Conservation (phyloP, 1,140 invertebrate genomes). For the Mycetomoellerius zeteki region DNA sequence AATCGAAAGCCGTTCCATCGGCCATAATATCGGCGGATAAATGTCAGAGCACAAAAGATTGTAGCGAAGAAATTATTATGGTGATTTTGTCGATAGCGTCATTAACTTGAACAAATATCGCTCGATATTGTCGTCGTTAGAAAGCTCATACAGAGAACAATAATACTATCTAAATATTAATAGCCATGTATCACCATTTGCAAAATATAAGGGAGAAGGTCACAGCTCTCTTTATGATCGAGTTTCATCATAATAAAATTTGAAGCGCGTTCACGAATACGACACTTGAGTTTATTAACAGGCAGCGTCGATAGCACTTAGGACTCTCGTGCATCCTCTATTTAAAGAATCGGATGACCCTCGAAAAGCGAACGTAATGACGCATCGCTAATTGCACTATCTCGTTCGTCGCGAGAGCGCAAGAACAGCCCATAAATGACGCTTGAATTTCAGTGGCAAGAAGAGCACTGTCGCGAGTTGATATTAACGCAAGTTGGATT, state of each 20-base stretch:
- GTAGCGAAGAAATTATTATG: slow-evolving; percentile 32
- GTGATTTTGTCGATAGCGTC: background rate
- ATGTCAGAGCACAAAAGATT: background rate
- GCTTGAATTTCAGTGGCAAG: slow-evolving; percentile 40
- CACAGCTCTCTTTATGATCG: background rate
- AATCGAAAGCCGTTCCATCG: slow-evolving; percentile 45
- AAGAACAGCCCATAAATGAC: slow-evolving; percentile 24
- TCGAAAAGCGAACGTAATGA: slow-evolving; percentile 53
- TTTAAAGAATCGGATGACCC: slow-evolving; percentile 54
- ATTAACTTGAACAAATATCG: background rate
- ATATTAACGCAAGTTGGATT: slow-evolving; percentile 22
- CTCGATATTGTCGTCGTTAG: background rate
- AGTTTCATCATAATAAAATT: background rate
- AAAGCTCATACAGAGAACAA: background rate
- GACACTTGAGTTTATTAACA: background rate
- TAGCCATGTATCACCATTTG: background rate
- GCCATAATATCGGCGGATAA: slow-evolving; percentile 38
- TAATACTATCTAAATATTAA: background rate
- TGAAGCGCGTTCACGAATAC: background rate
- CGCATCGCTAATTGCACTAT: slow-evolving; percentile 29
- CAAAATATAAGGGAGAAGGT: background rate
- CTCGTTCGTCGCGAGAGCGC: background rate
- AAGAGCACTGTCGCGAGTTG: slow-evolving; percentile 2
- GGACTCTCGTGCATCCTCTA: slow-evolving; percentile 16
- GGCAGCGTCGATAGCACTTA: background rate